Conservation (phyloP, 2,113 vertebrate genomes). For the Pedetes capensis region DNA sequence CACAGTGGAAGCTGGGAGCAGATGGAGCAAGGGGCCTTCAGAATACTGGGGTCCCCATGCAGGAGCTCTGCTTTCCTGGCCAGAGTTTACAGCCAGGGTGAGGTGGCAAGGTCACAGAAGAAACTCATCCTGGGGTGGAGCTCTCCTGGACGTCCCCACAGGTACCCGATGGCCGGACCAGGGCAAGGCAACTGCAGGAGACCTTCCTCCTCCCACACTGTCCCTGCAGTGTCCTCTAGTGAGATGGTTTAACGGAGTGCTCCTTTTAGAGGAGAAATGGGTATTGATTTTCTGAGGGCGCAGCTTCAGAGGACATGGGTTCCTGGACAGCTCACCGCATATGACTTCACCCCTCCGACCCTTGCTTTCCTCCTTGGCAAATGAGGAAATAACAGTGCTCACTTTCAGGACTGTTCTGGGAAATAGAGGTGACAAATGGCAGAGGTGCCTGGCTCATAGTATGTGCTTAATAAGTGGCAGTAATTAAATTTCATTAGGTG, state of each 20-base stretch:
- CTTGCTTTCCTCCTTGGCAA: neutral
- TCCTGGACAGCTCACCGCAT: too few relatives aligned
- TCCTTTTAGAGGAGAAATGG: neutral
- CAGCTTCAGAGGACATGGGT: neutral
- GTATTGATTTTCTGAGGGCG: neutral
- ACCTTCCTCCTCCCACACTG: too few relatives aligned
- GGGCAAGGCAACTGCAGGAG: neutral
- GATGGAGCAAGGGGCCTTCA: neutral
- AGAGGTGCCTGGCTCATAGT: too few relatives aligned
- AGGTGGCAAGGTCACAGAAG: neutral
- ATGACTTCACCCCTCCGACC: neutral
- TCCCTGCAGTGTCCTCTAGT: neutral
- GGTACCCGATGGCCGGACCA: too few relatives aligned
- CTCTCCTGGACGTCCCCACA: neutral
- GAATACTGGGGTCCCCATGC: neutral
- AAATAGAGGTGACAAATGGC: neutral
- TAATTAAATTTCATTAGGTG: neutral
- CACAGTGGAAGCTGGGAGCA: too few relatives aligned
- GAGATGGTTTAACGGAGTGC: accelerated
- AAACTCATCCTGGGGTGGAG: neutral
- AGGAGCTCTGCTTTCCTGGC: neutral
- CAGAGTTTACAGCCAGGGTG: neutral
- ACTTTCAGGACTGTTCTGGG: neutral
- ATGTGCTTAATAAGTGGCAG: neutral
- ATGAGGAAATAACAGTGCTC: neutral